A percentile compares a stretch with the other conserved stretches of the same genome.
phyloP scores from a whole-genome alignment of 2,113 vertebrate genomes.

The Ramphastos sulfuratus region DNA sequence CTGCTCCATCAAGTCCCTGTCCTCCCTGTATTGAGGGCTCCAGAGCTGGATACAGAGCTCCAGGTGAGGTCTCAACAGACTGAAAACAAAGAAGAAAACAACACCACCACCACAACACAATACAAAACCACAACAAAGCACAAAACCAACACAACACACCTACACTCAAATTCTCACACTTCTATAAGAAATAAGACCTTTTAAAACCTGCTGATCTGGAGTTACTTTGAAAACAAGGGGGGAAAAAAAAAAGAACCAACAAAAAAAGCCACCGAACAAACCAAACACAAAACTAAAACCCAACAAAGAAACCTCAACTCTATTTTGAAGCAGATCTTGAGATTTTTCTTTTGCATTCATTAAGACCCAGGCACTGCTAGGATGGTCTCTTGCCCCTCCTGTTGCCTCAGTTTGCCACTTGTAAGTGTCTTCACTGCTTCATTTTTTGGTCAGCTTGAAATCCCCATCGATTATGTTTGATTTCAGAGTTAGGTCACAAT shows the following conservation, averaged over 20 bases:
- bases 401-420: neutral
- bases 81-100: no score
- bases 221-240: neutral
- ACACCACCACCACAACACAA: neutral
- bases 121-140: neutral
- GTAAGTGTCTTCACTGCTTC: neutral
- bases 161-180: neutral
- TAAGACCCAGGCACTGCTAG: neutral
- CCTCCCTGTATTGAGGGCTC: no score
- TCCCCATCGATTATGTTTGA: neutral
- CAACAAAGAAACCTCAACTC: neutral
- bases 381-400: fast-evolving
- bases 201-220: neutral
- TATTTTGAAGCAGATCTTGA: neutral
- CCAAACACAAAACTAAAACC: no score
- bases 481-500: no score
- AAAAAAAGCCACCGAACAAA: no score
- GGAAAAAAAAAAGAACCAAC: neutral
- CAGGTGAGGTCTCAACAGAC: no score
- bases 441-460: neutral
- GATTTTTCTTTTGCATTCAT: neutral
- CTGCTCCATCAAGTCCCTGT: no score
- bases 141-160: neutral
- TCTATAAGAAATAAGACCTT: neutral
- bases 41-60: no score